Evolutionary conservation across 2,797 vertebrate genomes (phyloP), one percentile per base, ranked within the genome.

Genomic region (Cirrhinus mrigala): DNA sequence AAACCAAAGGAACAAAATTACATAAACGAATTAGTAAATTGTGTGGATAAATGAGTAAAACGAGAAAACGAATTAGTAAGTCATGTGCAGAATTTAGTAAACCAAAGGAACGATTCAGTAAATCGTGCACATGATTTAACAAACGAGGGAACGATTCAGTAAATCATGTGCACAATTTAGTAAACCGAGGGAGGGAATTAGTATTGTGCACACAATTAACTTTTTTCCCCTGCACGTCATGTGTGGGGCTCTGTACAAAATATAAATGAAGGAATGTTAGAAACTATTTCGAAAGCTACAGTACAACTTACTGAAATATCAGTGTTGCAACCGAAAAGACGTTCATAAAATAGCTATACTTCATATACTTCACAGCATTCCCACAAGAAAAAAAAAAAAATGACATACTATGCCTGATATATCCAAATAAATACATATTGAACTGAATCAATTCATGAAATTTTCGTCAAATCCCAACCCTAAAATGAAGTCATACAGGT

Each of bases 401-500:
- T 3, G 27, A 11, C 44, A 8, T 29, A 27, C 15, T 18, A 14
- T 33, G 18, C 1, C 62, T 18, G 24, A 66, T 66, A 58, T 58
- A 66, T 66, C 8, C 7, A 66, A 33, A 66, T 33, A 37, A 16
- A 66, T 33, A 66, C 37, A 66, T 3, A 66, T 10, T 15, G 33
- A 18, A 33, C 62, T 18, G 16, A 16, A 33, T 66, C 15, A 66
- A 37, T 18, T 33, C 24, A 2, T 10, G 29, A 66, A 66, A 33
- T 66, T 0, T 33, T 2, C 18, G 15, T 29, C 6, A 66, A 33
- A 33, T 66, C 29, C 7, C 18, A 66, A 7, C 64, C 29, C 1
- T 66, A 66, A 18, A 76, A 76, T 76, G 11, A 54, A 56, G 52
- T 56, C 74, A 77, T 10, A 77, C 20, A 58, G 52, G 20, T 40